Evolutionary conservation across 2,888 invertebrate species (phyloP).

Genomic region (Crioceris asparagi): DNA sequence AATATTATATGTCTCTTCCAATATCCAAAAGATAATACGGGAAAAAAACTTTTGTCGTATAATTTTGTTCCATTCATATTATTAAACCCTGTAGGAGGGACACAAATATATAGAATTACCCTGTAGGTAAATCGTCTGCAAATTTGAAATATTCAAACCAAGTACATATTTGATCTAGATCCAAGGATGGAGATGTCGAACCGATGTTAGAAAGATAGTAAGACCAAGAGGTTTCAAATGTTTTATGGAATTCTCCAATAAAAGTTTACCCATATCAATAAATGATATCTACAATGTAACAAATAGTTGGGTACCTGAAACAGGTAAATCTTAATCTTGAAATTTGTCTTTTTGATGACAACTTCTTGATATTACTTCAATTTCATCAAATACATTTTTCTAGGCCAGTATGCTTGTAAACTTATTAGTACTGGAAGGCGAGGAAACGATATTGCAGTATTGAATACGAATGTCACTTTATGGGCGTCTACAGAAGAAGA

Average conservation of each 20-base stretch:
- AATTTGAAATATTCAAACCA: too few relatives aligned
- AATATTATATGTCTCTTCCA: too few relatives aligned
- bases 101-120: too few relatives aligned
- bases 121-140: too few relatives aligned
- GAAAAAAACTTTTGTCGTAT: too few relatives aligned
- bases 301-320: constrained; percentile 33
- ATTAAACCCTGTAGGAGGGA: too few relatives aligned
- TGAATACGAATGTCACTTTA: constrained; percentile 31
- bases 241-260: constrained; percentile 31
- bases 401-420: constrained; percentile 35
- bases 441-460: constrained; percentile 24
- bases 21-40: too few relatives aligned
- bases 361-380: too few relatives aligned
- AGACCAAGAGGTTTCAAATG: constrained; percentile 34
- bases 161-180: constrained; percentile 24
- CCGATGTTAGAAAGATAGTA: constrained; percentile 23
- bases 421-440: constrained; percentile 26
- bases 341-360: neutral
- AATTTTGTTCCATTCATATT: too few relatives aligned
- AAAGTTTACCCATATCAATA: constrained; percentile 22
- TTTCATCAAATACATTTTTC: constrained; percentile 15
- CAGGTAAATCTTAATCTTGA: constrained; percentile 22
- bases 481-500: constrained; percentile 28
- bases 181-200: constrained; percentile 30
- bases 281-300: constrained; percentile 31